phyloP scores from a whole-genome alignment of 2,888 invertebrate species.

The Anagyrus pseudococci region DNA sequence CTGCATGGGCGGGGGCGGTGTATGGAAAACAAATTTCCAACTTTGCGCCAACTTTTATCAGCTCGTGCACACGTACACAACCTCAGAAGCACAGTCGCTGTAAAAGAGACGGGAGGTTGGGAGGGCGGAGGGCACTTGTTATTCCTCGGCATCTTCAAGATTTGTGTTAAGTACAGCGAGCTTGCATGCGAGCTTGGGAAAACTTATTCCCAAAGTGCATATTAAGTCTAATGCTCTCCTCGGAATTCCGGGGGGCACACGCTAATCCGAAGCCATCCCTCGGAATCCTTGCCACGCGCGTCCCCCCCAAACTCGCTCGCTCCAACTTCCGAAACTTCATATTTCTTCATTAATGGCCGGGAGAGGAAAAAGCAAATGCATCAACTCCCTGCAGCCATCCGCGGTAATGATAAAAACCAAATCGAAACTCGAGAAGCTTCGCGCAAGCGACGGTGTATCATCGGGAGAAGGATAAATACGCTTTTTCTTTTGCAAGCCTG shows the following conservation, averaged over 20 bases:
- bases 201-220: constrained; percentile 36
- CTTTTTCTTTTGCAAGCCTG: no score
- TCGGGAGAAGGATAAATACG: no score
- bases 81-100: no score
- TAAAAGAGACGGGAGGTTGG: no score
- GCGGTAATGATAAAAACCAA: no score
- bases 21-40: constrained; percentile 23
- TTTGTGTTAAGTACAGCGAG: constrained; percentile 7
- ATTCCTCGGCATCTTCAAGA: constrained; percentile 14
- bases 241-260: constrained; percentile 11
- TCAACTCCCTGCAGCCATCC: no score
- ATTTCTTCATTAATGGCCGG: no score
- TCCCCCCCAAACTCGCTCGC: no score
- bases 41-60: constrained; percentile 25
- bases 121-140: constrained; percentile 25
- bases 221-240: constrained; percentile 27
- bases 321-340: no score
- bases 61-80: background rate
- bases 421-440: no score
- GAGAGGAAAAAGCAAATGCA: no score
- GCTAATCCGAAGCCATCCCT: background rate
- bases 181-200: background rate
- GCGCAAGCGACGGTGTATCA: no score
- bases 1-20: background rate
- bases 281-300: background rate